These are phyloP conservation scores for Lonchura striata DNA, from an alignment of 2,113 vertebrate species.

Conservation along the genomic window DNA sequence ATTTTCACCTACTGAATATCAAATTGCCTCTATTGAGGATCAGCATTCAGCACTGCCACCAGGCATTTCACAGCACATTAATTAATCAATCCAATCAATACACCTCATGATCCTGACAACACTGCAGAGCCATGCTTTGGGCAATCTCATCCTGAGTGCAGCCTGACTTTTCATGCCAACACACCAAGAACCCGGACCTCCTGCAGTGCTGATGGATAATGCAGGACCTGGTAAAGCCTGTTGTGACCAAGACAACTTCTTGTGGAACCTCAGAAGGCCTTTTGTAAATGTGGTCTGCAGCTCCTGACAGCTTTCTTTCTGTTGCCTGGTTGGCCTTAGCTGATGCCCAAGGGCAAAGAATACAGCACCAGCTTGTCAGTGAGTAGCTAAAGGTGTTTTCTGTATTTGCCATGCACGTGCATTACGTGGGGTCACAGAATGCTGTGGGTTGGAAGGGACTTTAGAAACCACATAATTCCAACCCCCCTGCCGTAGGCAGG, in stretches of 20 bases:
- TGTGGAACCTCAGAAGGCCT: neutral
- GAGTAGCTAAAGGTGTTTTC: neutral
- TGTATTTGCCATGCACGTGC: neutral
- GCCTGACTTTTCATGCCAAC: neutral
- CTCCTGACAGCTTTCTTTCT: neutral
- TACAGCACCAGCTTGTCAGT: neutral
- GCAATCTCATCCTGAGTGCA: neutral
- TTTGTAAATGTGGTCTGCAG: neutral
- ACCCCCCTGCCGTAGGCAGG: neutral
- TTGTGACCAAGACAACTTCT: neutral
- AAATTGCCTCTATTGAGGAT: neutral
- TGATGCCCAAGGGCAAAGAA: neutral
- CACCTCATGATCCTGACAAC: fast-evolving
- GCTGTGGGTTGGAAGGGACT: neutral
- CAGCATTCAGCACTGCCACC: neutral
- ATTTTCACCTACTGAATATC: neutral
- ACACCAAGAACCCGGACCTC: neutral
- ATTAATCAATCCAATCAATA: neutral
- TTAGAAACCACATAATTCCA: neutral
- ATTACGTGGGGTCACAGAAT: neutral
- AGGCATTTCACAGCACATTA: neutral
- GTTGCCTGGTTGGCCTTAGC: neutral
- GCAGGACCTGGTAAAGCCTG: neutral
- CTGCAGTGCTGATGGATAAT: neutral
- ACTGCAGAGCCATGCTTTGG: neutral